Evolutionary conservation across 2,113 vertebrate genomes (phyloP), one percentile per base, ranked within the genome.

Genomic region (Hippoglossus stenolepis): DNA sequence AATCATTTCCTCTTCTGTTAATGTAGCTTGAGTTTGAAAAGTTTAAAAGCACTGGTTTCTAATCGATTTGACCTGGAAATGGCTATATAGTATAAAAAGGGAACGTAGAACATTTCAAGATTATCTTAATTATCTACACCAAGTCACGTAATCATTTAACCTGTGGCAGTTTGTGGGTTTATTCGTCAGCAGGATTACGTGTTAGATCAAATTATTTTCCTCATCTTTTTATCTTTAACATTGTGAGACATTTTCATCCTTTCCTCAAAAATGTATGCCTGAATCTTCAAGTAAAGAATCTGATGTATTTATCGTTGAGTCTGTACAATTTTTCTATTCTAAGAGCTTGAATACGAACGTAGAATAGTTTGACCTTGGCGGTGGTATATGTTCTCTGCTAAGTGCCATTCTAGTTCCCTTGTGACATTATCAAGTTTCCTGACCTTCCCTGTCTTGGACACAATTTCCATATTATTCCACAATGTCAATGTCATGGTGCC

Each of bases 381-480:
- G 60, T 38, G 17, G 31, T 62, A 2, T 40, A 10, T 13, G 3
- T 21, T 1, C 58, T 20, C 17, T 21, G 3, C 18, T 40, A 40
- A 40, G 31, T 40, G 60, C 60, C 35, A 2, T 40, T 21, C 20
- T 2, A 21, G 60, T 40, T n/a, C n/a, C 15, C 24, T 11, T 13
- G 20, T 21, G 78, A 24, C 21, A 0, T 49, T 49, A 38, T 68
- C 5, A 7, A 35, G 31, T 59, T 59, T 35, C 38, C 58, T 64
- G 70, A 65, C 40, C 14, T 68, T 68, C 45, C 59, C 17, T 17
- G 21, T 67, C 24, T 65, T 23, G 11, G 24, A 49, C 3, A 58
- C 20, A 15, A n/a, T 59, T 61, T 23, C 45, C 61, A 75, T 75
- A 57, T 57, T 28, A 75, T 60, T 65, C 65, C 70, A 57, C 3